Percentiles rank a stretch among this genome's conserved stretches.
phyloP scores from a whole-genome alignment of 2,113 vertebrate species.

The Pedionomus torquatus region DNA sequence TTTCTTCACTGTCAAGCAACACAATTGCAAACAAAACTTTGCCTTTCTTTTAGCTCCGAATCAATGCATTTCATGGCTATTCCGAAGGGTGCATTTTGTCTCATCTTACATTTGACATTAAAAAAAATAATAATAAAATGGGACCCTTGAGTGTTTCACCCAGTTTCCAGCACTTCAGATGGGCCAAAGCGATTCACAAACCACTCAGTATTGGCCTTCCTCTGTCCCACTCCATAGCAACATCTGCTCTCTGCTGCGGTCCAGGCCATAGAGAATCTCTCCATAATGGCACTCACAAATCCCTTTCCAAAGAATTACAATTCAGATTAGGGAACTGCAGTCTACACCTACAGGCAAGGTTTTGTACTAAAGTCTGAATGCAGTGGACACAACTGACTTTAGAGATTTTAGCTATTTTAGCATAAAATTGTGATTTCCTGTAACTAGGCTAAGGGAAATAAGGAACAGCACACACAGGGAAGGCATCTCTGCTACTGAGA shows the following conservation, averaged over 20 bases:
- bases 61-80: not conserved
- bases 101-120: not conserved
- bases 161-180: not conserved
- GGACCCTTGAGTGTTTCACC: not conserved
- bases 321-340: not conserved
- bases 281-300: not conserved
- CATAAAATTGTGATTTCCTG: not conserved
- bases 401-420: not conserved
- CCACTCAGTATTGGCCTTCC: not conserved
- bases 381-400: not conserved
- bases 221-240: not conserved
- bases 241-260: rapidly evolving
- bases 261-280: not conserved
- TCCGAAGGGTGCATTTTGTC: not conserved
- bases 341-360: not conserved
- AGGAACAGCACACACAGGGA: not conserved
- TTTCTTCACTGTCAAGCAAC: no score
- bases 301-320: not conserved
- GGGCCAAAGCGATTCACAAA: not conserved
- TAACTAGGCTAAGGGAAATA: not conserved
- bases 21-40: not conserved
- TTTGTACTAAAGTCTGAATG: not conserved
- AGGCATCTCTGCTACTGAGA: not conserved
- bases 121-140: not conserved
- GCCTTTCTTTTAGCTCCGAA: not conserved